phyloP scores from a whole-genome alignment of 2,113 vertebrate genomes.

The Chloroceryle aenea region DNA sequence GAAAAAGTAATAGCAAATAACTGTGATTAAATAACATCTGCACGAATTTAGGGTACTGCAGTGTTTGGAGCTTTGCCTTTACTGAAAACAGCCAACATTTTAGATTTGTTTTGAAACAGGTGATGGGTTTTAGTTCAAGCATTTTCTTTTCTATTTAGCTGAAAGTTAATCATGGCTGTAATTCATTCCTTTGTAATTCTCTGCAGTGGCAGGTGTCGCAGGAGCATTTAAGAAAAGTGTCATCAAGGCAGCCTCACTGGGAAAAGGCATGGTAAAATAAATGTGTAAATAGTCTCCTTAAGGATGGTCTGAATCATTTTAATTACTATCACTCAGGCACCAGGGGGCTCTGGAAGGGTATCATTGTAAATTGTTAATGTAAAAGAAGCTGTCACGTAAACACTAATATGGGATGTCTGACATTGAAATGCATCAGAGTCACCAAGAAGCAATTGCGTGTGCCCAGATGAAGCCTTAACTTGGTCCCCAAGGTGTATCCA shows the following conservation, averaged over 20 bases:
- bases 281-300: not conserved
- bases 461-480: not conserved
- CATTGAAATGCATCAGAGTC: not conserved
- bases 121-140: not conserved
- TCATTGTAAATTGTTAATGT: not conserved
- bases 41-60: not conserved
- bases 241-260: not conserved
- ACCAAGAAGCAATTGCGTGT: rapidly evolving
- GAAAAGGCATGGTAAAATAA: not conserved
- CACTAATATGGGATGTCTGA: not conserved
- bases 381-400: not conserved
- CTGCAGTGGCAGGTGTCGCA: not conserved
- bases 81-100: not conserved
- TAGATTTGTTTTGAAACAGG: not conserved
- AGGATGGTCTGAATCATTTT: not conserved
- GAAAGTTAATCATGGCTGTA: not conserved
- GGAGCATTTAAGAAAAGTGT: not conserved
- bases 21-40: not conserved
- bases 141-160: not conserved
- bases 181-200: not conserved
- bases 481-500: not conserved
- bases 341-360: not conserved
- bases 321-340: not conserved
- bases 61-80: not conserved
- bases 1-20: not conserved